phyloP scores from a whole-genome alignment of 37 sponge, comb jelly and placozoan species.

The Hormiphora californensis region DNA sequence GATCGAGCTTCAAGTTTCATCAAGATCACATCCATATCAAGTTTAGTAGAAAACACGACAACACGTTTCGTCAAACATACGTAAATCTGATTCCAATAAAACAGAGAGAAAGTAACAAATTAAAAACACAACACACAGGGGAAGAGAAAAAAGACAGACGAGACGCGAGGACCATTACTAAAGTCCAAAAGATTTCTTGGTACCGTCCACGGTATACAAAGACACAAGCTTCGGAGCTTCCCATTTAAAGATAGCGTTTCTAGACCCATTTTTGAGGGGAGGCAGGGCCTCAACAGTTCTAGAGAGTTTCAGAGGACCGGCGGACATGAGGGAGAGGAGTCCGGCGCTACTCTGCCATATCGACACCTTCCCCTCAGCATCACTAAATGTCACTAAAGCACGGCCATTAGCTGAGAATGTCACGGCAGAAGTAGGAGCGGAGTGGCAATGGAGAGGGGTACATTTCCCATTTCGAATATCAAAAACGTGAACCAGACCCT shows the following conservation, averaged over 20 bases:
- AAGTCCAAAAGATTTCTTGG: constrained; percentile 51
- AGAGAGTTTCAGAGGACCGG: constrained; percentile 13
- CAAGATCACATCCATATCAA: no score
- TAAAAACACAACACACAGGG: no score
- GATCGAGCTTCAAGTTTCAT: no score
- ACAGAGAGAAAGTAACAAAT: no score
- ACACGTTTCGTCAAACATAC: no score
- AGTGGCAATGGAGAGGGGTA: constrained; percentile 11
- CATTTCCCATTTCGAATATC: neutral
- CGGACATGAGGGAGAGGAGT: constrained; percentile 7
- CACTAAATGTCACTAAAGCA: constrained; percentile 30
- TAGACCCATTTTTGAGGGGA: neutral
- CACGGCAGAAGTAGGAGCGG: constrained; percentile 4
- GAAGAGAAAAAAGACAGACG: no score
- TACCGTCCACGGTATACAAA: neutral
- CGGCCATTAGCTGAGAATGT: constrained; percentile 4
- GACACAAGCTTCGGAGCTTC: constrained; percentile 10
- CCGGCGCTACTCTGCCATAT: constrained; percentile 12
- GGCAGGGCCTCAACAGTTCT: constrained; percentile 10
- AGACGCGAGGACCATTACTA: neutral
- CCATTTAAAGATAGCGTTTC: neutral
- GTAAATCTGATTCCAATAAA: no score
- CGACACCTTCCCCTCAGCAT: constrained; percentile 7
- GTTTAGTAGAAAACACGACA: no score
- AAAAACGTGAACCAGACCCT: constrained; percentile 29